Conservation (phyloP, 2,888 invertebrate genomes). For the Nesidiocoris tenuis region DNA sequence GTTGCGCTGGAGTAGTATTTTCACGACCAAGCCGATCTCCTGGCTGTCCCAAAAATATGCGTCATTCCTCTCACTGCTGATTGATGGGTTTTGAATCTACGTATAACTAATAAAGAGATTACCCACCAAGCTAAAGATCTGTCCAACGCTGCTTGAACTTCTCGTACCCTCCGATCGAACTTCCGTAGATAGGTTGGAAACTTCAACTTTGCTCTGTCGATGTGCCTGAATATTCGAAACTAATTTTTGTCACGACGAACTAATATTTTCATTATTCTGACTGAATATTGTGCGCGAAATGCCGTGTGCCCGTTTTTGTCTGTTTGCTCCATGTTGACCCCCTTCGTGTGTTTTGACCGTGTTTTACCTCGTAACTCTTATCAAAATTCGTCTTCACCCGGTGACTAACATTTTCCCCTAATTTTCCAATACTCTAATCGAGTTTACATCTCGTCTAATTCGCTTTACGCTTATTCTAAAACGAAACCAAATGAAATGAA, state of each 20-base stretch:
- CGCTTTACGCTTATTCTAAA: slow-evolving; percentile 20
- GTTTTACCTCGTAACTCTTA: not conserved
- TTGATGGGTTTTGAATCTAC: too few species aligned
- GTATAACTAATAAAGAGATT: too few species aligned
- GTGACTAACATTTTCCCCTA: not conserved
- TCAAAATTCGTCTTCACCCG: not conserved
- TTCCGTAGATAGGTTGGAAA: slow-evolving; percentile 4
- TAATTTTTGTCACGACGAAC: slow-evolving; percentile 12
- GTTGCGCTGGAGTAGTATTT: too few species aligned
- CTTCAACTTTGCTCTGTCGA: slow-evolving; percentile 12
- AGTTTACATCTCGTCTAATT: too few species aligned
- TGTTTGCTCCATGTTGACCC: not conserved
- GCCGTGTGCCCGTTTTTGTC: slow-evolving; percentile 14
- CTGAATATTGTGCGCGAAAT: slow-evolving; percentile 5
- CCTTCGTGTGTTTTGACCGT: not conserved
- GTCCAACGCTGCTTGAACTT: too few species aligned
- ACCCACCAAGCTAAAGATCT: too few species aligned
- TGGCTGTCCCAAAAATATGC: too few species aligned
- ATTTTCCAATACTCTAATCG: slow-evolving; percentile 34
- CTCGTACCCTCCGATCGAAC: too few species aligned
- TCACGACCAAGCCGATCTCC: too few species aligned
- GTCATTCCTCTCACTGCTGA: too few species aligned
- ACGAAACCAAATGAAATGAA: not conserved
- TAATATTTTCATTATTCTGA: slow-evolving; percentile 21
- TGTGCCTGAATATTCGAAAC: slow-evolving; percentile 14